Conservation (phyloP, 2,888 invertebrate genomes). For the Callyntrura guangdongensis region DNA sequence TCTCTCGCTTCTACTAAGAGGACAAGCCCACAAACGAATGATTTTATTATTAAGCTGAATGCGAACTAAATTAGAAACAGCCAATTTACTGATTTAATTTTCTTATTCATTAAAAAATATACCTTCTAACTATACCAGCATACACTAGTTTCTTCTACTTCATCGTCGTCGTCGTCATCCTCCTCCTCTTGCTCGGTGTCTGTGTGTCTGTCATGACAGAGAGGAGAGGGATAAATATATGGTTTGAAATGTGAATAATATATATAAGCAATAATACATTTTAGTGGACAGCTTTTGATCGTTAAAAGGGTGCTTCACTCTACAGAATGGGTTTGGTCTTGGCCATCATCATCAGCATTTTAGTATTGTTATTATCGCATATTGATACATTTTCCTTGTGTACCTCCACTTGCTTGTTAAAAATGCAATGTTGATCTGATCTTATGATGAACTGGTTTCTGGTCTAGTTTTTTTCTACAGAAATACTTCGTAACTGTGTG, state of each 20-base stretch:
- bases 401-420: constrained; percentile 13
- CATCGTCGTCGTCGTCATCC: no score
- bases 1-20: neutral
- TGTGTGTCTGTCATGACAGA: constrained; percentile 12
- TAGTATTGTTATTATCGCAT: constrained; percentile 44
- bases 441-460: constrained; percentile 60
- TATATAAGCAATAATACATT: neutral
- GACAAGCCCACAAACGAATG: constrained; percentile 43
- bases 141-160: constrained; percentile 34
- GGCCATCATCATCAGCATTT: constrained; percentile 19
- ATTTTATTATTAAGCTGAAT: constrained; percentile 56
- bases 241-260: neutral
- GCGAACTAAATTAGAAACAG: constrained; percentile 66
- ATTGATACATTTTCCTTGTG: constrained; percentile 29
- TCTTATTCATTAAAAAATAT: constrained; percentile 42
- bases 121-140: constrained; percentile 20
- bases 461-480: constrained; percentile 24
- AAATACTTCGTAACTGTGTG: constrained; percentile 19
- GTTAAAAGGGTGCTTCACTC: constrained; percentile 9
- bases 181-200: no score
- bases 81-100: constrained; percentile 74
- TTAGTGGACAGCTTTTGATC: constrained; percentile 39
- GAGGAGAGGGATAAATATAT: no score
- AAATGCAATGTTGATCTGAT: constrained; percentile 26
- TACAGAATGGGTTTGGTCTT: constrained; percentile 50